Base-by-base conservation (phyloP, 2,797 vertebrate genomes). In the Mormyrus hasselquistii region DNA sequence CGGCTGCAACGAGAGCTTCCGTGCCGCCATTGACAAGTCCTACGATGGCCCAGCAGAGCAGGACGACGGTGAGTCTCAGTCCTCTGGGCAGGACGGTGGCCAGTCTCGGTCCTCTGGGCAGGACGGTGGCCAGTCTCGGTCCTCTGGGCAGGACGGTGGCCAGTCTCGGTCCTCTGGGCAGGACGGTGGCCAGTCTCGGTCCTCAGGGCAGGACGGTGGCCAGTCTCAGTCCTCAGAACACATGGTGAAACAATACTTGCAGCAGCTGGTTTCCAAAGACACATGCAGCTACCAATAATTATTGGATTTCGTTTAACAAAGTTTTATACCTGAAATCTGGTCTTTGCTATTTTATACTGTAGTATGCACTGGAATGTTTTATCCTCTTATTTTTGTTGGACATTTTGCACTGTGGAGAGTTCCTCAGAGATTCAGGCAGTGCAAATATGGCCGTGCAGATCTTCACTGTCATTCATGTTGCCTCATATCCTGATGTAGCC, bases 1-100 rank as follows among this genome's bases (percentile, higher is more conserved):
- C 0, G 97, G 96, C 0, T 97, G 96, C 92, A 99, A 99, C 16
- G 97, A 97, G 93, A 99, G 98, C 91, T 99, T 99, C 95, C 94
- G 98, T 88, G 95, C 94, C 2, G 98, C 98, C 91, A 99, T 99
- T 86, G 98, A 99, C 95, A 99, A 97, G 90, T 99, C 98, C 3
- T 99, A 99, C 0, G 98, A 99, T 0, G 97, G 97, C 0, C 98
- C 98, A 0, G 97, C 98, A 14, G 97, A 95, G 52, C 89, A 92
- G 2, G 96, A 98, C 57, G 97, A 97, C 0, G 98, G 98, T 99
- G 94, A 89, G 92, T 4, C 16, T 84, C 38, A 52, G 83, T n/a
- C 16, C 41, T 10, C 97, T 14, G 97, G 95, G 55, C 89, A 92
- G 2, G 96, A 98, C 65, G 96, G 97, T 0, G 97, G 98, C 98